These are phyloP conservation scores for Megalonaias nervosa DNA, from an alignment of 1,140 invertebrate genomes.

Conservation along the genomic window DNA sequence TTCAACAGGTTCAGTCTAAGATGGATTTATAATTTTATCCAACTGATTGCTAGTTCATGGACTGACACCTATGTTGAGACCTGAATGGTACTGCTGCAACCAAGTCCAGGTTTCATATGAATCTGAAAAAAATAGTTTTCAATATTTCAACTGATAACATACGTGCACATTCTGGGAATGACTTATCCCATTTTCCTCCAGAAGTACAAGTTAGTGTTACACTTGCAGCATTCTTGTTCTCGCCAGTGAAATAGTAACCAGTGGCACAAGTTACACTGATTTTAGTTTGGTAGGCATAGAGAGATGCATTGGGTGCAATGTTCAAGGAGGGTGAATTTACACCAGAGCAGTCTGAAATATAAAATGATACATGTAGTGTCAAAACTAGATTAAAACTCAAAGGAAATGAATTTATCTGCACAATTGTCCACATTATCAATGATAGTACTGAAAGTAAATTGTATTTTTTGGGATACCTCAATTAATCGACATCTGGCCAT, in stretches of 20 bases:
- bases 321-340: not conserved
- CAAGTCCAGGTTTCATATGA: no score
- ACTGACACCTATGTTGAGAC: no score
- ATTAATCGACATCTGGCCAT: no score
- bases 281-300: slow-evolving; percentile 9
- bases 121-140: no score
- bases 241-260: slow-evolving; percentile 15
- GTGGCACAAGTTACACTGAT: slow-evolving; percentile 21
- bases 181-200: slow-evolving; percentile 24
- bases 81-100: no score
- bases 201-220: slow-evolving; percentile 12
- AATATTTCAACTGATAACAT: not conserved
- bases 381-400: not conserved
- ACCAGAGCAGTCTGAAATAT: slow-evolving; percentile 16
- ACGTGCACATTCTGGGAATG: slow-evolving; percentile 22
- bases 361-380: not conserved
- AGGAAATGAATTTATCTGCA: no score
- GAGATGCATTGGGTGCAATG: not conserved
- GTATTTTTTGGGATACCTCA: no score
- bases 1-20: no score
- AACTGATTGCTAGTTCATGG: no score
- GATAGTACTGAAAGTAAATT: no score
- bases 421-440: no score
- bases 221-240: not conserved
- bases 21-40: no score